These are phyloP conservation scores for Labeo rohita DNA, from an alignment of 2,113 vertebrate genomes.

Conservation along the genomic window DNA sequence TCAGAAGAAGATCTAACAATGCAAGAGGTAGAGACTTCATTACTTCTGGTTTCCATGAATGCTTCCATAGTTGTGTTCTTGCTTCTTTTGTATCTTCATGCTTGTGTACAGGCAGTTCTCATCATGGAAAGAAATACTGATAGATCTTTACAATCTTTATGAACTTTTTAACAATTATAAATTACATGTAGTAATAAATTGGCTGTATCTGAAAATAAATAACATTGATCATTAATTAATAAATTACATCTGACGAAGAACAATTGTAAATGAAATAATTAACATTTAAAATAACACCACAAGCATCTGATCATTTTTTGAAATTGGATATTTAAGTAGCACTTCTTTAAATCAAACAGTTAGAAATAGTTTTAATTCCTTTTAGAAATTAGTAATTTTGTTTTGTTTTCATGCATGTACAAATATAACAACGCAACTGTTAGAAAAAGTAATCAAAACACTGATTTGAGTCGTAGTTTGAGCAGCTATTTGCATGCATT, in stretches of 20 bases:
- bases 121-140: background rate
- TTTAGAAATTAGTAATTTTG: background rate
- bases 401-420: background rate
- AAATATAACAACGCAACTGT: background rate
- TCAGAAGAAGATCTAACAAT: background rate
- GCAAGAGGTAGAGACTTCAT: background rate
- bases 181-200: background rate
- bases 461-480: background rate
- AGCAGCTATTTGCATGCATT: background rate
- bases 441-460: background rate
- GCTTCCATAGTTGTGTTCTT: background rate
- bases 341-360: background rate
- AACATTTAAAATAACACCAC: background rate
- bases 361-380: background rate
- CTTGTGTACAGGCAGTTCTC: background rate
- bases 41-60: background rate
- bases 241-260: background rate
- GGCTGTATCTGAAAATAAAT: background rate
- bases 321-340: background rate
- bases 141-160: background rate
- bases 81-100: slow-evolving; percentile 10
- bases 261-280: background rate
- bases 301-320: background rate
- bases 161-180: background rate
- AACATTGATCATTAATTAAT: background rate